A percentile compares a stretch with the other conserved stretches of the same genome.
These are phyloP conservation scores for Mormyrus lacerda DNA, from an alignment of 2,113 vertebrate genomes.

Conservation along the genomic window DNA sequence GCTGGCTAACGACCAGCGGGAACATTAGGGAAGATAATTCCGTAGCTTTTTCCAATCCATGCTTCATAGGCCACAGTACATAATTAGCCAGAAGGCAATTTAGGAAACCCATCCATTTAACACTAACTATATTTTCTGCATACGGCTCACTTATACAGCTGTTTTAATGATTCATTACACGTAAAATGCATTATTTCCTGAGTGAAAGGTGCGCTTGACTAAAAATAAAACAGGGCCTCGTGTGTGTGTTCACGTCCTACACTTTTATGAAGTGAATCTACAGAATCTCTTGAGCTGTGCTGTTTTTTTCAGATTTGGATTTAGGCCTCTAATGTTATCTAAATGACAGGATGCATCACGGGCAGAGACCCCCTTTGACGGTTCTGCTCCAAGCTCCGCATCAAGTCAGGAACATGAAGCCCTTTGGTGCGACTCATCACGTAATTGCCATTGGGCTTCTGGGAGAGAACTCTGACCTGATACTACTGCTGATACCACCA, in stretches of 20 bases:
- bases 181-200: neutral
- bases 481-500: neutral
- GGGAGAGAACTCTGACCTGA: neutral
- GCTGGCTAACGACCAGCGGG: neutral
- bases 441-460: neutral
- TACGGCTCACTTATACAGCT: neutral
- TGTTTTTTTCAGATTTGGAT: neutral
- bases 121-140: neutral
- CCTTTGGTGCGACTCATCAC: neutral
- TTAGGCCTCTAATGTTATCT: neutral
- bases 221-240: neutral
- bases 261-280: neutral
- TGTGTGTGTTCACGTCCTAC: neutral
- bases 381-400: neutral
- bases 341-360: neutral
- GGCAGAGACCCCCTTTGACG: neutral
- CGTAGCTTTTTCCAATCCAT: slow-evolving; percentile 1
- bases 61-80: neutral
- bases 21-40: slow-evolving; percentile 11
- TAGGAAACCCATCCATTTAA: neutral
- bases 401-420: neutral
- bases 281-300: neutral
- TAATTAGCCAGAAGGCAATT: slow-evolving; percentile 8
- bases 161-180: neutral
- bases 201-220: neutral